Evolutionary conservation across 2,888 invertebrate genomes (phyloP).

Genomic region (Idaea dimidiata): DNA sequence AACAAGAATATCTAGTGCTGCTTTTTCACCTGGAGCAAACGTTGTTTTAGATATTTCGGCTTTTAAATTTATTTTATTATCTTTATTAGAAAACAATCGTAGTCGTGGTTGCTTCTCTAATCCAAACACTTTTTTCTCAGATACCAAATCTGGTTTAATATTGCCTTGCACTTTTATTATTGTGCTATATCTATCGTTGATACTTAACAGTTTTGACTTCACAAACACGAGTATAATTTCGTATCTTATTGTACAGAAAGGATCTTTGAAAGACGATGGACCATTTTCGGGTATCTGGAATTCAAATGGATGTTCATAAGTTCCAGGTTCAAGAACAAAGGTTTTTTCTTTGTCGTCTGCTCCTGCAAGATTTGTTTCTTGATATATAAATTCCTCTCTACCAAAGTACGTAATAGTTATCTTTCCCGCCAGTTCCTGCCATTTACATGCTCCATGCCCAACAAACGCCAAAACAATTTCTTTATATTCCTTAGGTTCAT

Average conservation of each 20-base stretch:
- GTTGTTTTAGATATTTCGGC: constrained; percentile 7
- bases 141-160: too few species aligned
- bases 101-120: too few species aligned
- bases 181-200: neutral
- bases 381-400: neutral
- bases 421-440: constrained; percentile 6
- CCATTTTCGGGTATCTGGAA: constrained; percentile 24
- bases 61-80: constrained; percentile 13
- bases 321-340: constrained; percentile 5
- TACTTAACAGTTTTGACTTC: constrained; percentile 14
- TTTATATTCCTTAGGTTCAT: constrained; percentile 23
- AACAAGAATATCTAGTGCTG: neutral
- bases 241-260: constrained; percentile 18
- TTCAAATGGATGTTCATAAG: constrained; percentile 16
- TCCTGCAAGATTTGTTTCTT: neutral
- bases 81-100: neutral
- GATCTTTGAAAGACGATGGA: constrained; percentile 26
- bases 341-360: neutral
- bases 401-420: neutral
- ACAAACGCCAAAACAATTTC: constrained; percentile 26
- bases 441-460: constrained; percentile 25
- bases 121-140: too few species aligned
- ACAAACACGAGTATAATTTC: constrained; percentile 19
- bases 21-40: neutral
- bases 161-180: too few species aligned